phyloP scores from a whole-genome alignment of 2,113 vertebrate genomes.

The Phaetusa simplex region DNA sequence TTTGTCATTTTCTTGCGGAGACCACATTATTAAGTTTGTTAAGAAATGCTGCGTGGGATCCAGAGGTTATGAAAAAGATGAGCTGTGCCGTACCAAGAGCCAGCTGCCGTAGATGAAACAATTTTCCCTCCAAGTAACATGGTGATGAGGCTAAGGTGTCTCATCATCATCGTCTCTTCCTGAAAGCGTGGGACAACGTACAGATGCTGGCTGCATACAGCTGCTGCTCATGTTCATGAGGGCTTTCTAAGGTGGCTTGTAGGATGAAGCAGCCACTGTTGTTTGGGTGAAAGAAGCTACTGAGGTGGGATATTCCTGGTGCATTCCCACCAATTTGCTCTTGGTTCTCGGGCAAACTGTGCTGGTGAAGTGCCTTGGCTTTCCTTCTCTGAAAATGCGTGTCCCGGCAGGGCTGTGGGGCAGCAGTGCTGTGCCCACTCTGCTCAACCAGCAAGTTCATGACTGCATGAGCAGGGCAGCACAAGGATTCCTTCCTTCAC shows the following conservation, averaged over 20 bases:
- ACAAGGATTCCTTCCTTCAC: background rate
- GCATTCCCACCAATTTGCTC: background rate
- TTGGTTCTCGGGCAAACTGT: background rate
- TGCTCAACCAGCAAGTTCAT: rapidly evolving
- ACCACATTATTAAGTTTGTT: conserved; percentile 41
- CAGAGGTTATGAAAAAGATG: conserved; percentile 9
- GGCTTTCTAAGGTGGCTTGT: background rate
- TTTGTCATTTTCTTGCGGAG: conserved; percentile 45
- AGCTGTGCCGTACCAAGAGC: background rate
- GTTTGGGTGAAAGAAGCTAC: background rate
- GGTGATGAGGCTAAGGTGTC: background rate
- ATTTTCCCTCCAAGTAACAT: background rate
- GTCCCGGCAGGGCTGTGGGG: background rate
- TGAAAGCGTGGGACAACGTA: background rate
- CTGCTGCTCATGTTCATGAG: background rate
- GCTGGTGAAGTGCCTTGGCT: background rate
- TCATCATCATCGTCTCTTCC: rapidly evolving
- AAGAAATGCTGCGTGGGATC: conserved; percentile 6
- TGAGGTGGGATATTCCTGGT: background rate
- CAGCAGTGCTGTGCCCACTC: background rate
- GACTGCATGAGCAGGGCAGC: background rate
- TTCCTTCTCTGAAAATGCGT: background rate
- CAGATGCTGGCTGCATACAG: background rate
- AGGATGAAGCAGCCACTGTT: background rate
- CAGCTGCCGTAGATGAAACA: background rate